A percentile compares a stretch with the other conserved stretches of the same genome.
These are phyloP conservation scores for Ondatra zibethicus DNA, from an alignment of 2,113 vertebrate species.

Conservation along the genomic window DNA sequence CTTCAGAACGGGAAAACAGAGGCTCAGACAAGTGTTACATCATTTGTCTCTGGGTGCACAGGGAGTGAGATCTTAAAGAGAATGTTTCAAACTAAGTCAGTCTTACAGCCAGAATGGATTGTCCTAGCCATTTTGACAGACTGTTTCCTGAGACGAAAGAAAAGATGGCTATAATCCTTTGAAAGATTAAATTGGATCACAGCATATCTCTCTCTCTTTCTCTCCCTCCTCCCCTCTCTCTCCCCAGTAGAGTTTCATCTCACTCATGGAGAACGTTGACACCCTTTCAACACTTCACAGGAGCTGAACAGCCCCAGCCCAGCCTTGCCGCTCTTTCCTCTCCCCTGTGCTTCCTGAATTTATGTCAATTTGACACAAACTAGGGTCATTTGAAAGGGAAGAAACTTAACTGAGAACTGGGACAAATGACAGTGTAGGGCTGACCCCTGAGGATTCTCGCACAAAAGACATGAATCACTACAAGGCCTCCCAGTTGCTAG, in stretches of 20 bases:
- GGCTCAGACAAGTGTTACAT: neutral
- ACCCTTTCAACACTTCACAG: neutral
- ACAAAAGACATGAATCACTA: neutral
- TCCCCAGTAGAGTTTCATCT: conserved; percentile 3
- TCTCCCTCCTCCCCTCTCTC: neutral
- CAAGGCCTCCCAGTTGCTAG: neutral
- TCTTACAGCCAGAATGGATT: neutral
- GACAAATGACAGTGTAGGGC: neutral
- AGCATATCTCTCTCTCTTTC: conserved; percentile 30
- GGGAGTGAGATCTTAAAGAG: neutral
- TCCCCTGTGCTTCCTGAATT: neutral
- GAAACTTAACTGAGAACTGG: neutral
- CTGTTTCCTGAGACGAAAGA: neutral
- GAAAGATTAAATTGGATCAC: conserved; percentile 3
- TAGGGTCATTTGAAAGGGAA: neutral
- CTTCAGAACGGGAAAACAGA: neutral
- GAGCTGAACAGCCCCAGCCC: neutral
- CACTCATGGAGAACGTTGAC: neutral
- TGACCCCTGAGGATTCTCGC: neutral
- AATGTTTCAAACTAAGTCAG: conserved; percentile 18
- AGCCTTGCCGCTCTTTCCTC: neutral
- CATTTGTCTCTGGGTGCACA: neutral
- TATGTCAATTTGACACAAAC: neutral
- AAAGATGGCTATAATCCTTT: neutral
- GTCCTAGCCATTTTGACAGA: neutral